Evolutionary conservation across 2,888 invertebrate species (phyloP), one percentile per base, ranked within the genome.

Genomic region (Adelphocoris suturalis): DNA sequence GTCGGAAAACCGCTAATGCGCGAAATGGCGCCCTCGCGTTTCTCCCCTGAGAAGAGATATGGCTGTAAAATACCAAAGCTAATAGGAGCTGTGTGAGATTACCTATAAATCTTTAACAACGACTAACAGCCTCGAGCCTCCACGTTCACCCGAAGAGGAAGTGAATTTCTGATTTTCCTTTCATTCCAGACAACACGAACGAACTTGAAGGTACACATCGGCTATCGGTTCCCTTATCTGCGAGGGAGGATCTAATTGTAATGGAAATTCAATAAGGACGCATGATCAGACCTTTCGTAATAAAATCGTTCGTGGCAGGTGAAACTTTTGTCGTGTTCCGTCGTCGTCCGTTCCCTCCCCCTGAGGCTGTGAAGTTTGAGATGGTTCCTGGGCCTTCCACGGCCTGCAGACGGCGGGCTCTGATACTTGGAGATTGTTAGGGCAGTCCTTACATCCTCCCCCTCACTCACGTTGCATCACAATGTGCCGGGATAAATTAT

Each of bases 401-500:
- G 28, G 12, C 19, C 13, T 11, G 68, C 23, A 46, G 78, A 46
- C 37, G 78, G 52, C 52, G 23, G 23, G 82, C n/a, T 52, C 52
- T 16, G 52, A 82, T 52, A 14, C 52, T 19, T 14, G 47, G 46
- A 47, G 82, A 82, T 23, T 48, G 82, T 82, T 82, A 82, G 27
- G 82, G 52, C 82, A 52, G 82, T 78, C 46, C n/a, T 78, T 4
- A 68, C 23, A 68, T 12, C 12, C 47, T 52, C 82, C 82, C 86
- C 28, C 75, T 75, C 86, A 86, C 86, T 47, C 75, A 75, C 68
- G 86, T 86, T 86, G 86, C 86, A 86, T 86, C 48, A 86, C 75
- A 47, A 85, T 61, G 85, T 48, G 57, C 61, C 28, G 28, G 1
- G 19, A 68, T 68, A 47, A 86, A 68, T 86, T 86, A 86, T 86